A percentile compares a stretch with the other conserved stretches of the same genome.
Evolutionary conservation across 2,888 invertebrate species (phyloP).

Genomic region (Cancer borealis): DNA sequence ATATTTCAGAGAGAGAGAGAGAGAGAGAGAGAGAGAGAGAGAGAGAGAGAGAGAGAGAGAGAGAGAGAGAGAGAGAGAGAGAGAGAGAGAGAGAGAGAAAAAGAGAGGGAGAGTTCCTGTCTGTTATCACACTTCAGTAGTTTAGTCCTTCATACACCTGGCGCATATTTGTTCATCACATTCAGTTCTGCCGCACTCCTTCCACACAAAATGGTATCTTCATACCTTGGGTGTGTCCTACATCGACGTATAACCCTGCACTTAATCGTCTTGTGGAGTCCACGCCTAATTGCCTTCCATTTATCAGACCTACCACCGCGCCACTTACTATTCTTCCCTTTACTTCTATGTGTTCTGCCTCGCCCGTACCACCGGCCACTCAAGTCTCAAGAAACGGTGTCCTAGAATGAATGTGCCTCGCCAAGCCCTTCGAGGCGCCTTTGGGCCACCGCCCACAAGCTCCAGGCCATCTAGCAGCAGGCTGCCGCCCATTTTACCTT

Average conservation of each 20-base stretch:
- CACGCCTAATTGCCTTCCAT: not conserved
- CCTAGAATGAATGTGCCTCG: not conserved
- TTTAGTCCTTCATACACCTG: not conserved
- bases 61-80: too few relatives aligned
- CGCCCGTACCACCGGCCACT: not conserved
- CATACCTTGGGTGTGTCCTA: not conserved
- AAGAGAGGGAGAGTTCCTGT: too few relatives aligned
- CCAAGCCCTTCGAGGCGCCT: not conserved
- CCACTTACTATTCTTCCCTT: not conserved
- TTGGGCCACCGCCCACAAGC: too few relatives aligned
- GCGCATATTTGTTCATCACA: not conserved
- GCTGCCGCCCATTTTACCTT: too few relatives aligned
- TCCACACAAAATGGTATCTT: not conserved
- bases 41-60: too few relatives aligned
- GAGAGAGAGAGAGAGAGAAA: too few relatives aligned
- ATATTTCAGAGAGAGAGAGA: too few relatives aligned
- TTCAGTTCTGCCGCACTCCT: not conserved
- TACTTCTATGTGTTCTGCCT: not conserved
- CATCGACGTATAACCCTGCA: not conserved
- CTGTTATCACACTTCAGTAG: not conserved
- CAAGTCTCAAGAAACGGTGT: not conserved
- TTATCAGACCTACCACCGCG: not conserved
- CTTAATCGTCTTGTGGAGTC: not conserved
- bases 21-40: too few relatives aligned
- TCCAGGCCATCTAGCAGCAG: too few relatives aligned